A percentile compares a stretch with the other conserved stretches of the same genome.
These are phyloP conservation scores for Apodemus agrarius DNA, from an alignment of 2,797 vertebrate species.

Conservation along the genomic window DNA sequence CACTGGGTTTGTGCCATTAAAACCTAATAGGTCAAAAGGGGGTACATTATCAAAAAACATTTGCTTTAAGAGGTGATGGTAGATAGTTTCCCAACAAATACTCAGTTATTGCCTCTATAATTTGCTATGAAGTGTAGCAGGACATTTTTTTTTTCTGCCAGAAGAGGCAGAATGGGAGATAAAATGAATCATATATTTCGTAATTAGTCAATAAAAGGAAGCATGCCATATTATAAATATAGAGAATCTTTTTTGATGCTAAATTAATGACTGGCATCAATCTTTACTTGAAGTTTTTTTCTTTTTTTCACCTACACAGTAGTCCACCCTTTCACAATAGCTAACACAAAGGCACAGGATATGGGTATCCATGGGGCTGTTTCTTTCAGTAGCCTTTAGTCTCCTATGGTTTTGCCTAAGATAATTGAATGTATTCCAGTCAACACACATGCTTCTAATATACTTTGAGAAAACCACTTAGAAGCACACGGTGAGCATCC, in stretches of 20 bases:
- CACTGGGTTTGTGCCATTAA: not conserved
- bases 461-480: not conserved
- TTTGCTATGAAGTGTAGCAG: constrained; percentile 30
- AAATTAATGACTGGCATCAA: constrained; percentile 55
- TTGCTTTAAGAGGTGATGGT: not conserved
- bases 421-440: not conserved
- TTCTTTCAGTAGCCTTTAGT: not conserved
- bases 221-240: constrained; percentile 12
- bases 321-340: not conserved
- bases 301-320: not conserved
- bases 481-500: not conserved
- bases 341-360: not conserved
- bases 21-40: not conserved
- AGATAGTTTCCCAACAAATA: not conserved
- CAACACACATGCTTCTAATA: not conserved
- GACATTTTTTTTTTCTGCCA: constrained; percentile 31
- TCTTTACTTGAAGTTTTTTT: not conserved
- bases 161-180: constrained; percentile 11
- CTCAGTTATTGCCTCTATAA: constrained; percentile 29
- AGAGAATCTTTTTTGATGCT: constrained; percentile 16
- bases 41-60: not conserved
- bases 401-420: not conserved
- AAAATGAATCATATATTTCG: constrained; percentile 64
- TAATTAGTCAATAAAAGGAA: constrained; percentile 63
- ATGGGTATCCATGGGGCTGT: too few species aligned